Base-by-base conservation (phyloP, 2,113 vertebrate species). In the Cairina moschata region DNA sequence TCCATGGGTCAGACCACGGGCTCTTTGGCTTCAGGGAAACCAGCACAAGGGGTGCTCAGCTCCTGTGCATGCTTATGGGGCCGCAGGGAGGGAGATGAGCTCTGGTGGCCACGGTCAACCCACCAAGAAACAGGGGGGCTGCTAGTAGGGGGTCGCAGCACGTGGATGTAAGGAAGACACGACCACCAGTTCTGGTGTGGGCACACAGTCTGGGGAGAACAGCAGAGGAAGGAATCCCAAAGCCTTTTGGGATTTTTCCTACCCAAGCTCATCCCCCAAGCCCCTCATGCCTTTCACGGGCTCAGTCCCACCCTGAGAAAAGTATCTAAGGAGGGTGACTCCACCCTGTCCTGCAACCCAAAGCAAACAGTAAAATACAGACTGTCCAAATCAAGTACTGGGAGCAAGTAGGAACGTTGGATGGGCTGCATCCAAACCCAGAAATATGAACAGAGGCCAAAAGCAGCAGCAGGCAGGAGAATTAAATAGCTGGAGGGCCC, bases 101-200 rank as follows among this genome's bases (percentile, higher is more conserved):
- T 21, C 62, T 82, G 62, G 50, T 0, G 0, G 34, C 32, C 63
- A 52, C 0, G 0, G 32, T 1, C 2, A 82, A 40, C 26, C 48
- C 75, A 9, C 5, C 0, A 5, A 55, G 26, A 67, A 79, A 75
- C 3, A 11, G 8, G 10, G 20, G 31, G 56, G 20, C 10, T 52
- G 17, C 34, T 17, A 38, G 69, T 15, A 32, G 23, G 25, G 44
- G 8, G 8, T 26, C 22, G 36, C 38, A 42, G 55, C 42, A 78
- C 0, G 0, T 5, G 12, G 44, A 4, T 29, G 13, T 42, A 59
- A 31, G 36, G 56, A 86, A 79, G 42, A 73, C 4, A 7, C 17
- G 72, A 58, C 40, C 60, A 38, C 17, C 63, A 1, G 4, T 29
- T 69, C 55, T 67, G 40, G 36, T 40, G 28, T 78, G 34, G 48